phyloP scores from a whole-genome alignment of 2,113 vertebrate genomes.

The Strix aluco region DNA sequence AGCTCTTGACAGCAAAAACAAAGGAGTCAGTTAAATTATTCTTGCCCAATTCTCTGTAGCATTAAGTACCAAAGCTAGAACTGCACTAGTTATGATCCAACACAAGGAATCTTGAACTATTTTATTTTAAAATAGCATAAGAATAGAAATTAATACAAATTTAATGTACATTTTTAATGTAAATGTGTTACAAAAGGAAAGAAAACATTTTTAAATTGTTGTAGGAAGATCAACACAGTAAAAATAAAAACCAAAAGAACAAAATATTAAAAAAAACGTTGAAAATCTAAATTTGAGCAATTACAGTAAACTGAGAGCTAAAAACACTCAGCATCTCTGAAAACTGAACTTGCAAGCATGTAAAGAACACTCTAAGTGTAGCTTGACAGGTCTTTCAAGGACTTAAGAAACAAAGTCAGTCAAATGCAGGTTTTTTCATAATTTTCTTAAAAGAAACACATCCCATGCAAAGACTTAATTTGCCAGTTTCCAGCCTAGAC shows the following conservation, averaged over 20 bases:
- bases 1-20: neutral
- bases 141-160: neutral
- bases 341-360: neutral
- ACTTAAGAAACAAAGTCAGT: neutral
- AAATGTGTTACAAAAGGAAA: neutral
- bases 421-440: neutral
- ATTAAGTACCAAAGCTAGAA: neutral
- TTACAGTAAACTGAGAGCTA: neutral
- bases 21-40: neutral
- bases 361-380: neutral
- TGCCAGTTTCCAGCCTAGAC: slow-evolving; percentile 18
- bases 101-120: neutral
- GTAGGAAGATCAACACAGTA: neutral
- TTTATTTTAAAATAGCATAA: neutral
- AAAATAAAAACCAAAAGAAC: neutral
- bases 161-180: neutral
- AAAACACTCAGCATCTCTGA: neutral
- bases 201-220: neutral
- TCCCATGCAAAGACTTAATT: neutral
- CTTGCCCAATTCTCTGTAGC: neutral
- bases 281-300: neutral
- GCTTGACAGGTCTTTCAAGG: neutral
- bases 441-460: slow-evolving; percentile 32
- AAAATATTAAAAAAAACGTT: neutral
- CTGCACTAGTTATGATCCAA: neutral